Percentiles rank a stretch among this genome's conserved stretches.
Conservation (phyloP, 2,888 invertebrate species). For the Aspidiotus destructor region DNA sequence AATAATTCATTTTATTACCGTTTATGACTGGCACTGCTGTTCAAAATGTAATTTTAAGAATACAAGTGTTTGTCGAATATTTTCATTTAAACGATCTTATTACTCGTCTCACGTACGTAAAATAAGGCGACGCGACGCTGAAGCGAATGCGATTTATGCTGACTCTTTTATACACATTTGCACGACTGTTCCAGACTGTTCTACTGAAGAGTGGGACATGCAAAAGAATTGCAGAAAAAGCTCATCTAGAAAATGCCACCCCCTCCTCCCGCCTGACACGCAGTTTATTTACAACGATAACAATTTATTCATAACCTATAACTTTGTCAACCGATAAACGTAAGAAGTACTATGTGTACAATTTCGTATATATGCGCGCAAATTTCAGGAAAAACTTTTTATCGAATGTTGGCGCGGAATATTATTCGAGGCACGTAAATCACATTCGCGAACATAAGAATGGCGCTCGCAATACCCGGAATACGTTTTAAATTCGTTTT, state of each 20-base stretch:
- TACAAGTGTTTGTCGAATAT: neutral
- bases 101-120: neutral
- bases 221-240: slow-evolving; percentile 2
- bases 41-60: no score
- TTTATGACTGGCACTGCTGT: no score
- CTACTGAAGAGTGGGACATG: no score
- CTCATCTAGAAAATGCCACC: slow-evolving; percentile 5
- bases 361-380: neutral
- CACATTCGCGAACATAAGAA: neutral
- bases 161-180: no score
- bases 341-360: neutral
- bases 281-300: slow-evolving; percentile 27
- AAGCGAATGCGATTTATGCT: slow-evolving; percentile 1
- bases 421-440: slow-evolving; percentile 4
- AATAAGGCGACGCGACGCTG: neutral
- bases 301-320: slow-evolving; percentile 30
- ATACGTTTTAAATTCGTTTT: no score
- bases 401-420: neutral
- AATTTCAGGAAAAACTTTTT: neutral
- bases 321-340: slow-evolving; percentile 21
- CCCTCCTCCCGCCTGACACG: slow-evolving; percentile 1
- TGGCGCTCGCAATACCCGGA: neutral
- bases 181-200: no score
- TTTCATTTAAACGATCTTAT: slow-evolving; percentile 2
- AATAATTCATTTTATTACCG: no score